A percentile compares a stretch with the other conserved stretches of the same genome.
Conservation (phyloP, 2,113 vertebrate species). For the Pteronura brasiliensis region DNA sequence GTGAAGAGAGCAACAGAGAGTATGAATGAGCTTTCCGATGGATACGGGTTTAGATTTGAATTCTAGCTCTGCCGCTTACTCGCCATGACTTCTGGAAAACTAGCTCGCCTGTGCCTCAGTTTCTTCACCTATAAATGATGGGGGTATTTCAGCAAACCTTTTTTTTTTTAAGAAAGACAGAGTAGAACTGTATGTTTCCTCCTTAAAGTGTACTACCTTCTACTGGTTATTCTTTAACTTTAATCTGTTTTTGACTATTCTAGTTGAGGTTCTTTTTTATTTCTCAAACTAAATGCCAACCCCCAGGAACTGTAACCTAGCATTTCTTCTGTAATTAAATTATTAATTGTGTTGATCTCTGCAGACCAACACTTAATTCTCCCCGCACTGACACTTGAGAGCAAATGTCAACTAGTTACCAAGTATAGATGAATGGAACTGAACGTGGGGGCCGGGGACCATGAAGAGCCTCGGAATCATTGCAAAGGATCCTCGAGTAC, state of each 20-base stretch:
- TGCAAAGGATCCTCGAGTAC: not conserved
- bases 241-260: not conserved
- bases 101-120: not conserved
- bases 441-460: not conserved
- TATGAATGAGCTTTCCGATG: not conserved
- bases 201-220: not conserved
- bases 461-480: not conserved
- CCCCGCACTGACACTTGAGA: not conserved
- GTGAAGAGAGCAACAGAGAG: not conserved
- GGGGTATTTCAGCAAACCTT: not conserved
- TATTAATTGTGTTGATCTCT: constrained; percentile 24
- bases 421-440: constrained; percentile 5
- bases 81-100: not conserved
- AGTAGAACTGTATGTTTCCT: not conserved
- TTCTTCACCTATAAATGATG: not conserved
- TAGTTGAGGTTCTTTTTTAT: constrained; percentile 27
- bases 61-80: not conserved
- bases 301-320: not conserved
- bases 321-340: constrained; percentile 47
- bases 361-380: not conserved
- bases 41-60: not conserved
- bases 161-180: not conserved
- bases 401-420: constrained; percentile 36
- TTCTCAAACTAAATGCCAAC: constrained; percentile 44
- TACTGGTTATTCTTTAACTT: constrained; percentile 20